Conservation (phyloP, 1,140 invertebrate genomes). For the Parasteatoda tepidariorum region DNA sequence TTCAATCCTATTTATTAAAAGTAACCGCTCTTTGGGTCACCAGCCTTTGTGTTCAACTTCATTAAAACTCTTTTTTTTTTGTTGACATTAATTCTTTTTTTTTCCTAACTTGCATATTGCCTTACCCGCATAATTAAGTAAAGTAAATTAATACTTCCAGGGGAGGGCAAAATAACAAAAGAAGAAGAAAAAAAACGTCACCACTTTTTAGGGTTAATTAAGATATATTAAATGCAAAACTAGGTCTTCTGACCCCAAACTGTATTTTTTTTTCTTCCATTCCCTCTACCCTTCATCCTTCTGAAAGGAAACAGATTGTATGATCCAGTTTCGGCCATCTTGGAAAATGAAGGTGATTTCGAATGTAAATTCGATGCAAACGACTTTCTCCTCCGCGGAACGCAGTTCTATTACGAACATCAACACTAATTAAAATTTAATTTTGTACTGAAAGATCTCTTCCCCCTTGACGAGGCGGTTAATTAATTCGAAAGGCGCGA, state of each 20-base stretch:
- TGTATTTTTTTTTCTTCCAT: neutral
- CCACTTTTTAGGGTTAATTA: conserved; percentile 15
- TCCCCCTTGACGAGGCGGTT: conserved; percentile 11
- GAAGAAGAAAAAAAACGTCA: neutral
- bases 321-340: conserved; percentile 2
- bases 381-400: conserved; percentile 13
- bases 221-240: conserved; percentile 34
- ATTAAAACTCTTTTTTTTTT: conserved; percentile 18
- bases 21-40: neutral
- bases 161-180: conserved; percentile 3
- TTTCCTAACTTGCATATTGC: neutral
- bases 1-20: conserved; percentile 23
- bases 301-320: neutral
- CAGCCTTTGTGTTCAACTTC: conserved; percentile 1
- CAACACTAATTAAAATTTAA: conserved; percentile 60
- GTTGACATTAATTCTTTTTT: neutral
- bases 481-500: conserved; percentile 57
- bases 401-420: conserved; percentile 36
- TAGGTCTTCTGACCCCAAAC: conserved; percentile 4
- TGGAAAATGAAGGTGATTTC: conserved; percentile 43
- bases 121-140: conserved; percentile 23
- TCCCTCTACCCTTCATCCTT: neutral
- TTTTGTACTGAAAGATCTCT: conserved; percentile 35
- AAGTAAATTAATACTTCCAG: conserved; percentile 9
- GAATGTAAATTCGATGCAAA: conserved; percentile 57